phyloP scores from a whole-genome alignment of 2,113 vertebrate species.

The Poeciliopsis retropinna region DNA sequence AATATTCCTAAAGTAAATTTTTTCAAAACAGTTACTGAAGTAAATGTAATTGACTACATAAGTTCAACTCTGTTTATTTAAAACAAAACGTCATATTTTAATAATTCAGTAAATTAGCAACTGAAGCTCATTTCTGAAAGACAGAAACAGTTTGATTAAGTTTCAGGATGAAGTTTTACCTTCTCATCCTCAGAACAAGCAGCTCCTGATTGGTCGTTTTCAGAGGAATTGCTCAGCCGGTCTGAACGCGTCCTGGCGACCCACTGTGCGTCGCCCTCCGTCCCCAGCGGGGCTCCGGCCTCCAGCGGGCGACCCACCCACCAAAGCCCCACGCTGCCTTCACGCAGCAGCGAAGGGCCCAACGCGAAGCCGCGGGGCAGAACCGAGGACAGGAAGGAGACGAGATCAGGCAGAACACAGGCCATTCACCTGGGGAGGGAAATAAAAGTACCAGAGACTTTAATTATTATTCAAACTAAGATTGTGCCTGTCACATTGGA shows the following conservation, averaged over 20 bases:
- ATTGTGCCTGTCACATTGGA: too few relatives aligned
- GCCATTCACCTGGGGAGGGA: slow-evolving; percentile 50
- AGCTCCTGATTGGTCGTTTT: neutral
- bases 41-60: too few relatives aligned
- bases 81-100: too few relatives aligned
- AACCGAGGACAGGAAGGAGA: slow-evolving; percentile 42
- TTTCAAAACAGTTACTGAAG: too few relatives aligned
- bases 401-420: slow-evolving; percentile 11
- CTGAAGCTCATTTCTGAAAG: too few relatives aligned
- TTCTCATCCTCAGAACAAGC: slow-evolving; percentile 3
- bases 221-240: neutral
- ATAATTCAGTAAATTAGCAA: too few relatives aligned
- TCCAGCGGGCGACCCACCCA: slow-evolving; percentile 65
- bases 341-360: slow-evolving; percentile 54
- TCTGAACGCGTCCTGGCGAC: neutral
- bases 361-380: slow-evolving; percentile 64
- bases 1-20: too few relatives aligned
- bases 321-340: slow-evolving; percentile 65
- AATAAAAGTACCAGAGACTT: neutral
- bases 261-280: slow-evolving; percentile 29
- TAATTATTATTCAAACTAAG: too few relatives aligned
- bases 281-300: slow-evolving; percentile 56
- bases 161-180: slow-evolving; percentile 18
- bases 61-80: too few relatives aligned
- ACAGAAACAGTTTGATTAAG: too few relatives aligned